Evolutionary conservation across 2,113 vertebrate genomes (phyloP).

Genomic region (Scolopax mira): DNA sequence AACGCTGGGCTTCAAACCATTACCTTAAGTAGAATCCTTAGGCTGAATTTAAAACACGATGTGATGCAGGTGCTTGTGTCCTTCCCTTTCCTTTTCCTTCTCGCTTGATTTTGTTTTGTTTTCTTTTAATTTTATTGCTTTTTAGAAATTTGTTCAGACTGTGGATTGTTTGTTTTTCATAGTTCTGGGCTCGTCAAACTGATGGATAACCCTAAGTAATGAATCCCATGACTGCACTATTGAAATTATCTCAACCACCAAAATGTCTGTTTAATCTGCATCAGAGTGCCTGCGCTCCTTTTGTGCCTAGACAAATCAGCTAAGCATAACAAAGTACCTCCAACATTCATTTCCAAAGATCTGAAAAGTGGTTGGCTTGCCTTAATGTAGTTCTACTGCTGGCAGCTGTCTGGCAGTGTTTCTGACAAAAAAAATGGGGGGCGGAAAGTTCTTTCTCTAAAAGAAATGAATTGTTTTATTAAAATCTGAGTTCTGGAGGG

Average conservation of each 20-base stretch:
- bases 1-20: not conserved
- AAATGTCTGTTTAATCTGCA: conserved; percentile 63
- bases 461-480: not conserved
- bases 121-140: not conserved
- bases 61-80: not conserved
- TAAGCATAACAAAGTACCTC: conserved; percentile 45
- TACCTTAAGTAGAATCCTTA: conserved; percentile 24
- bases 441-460: not conserved
- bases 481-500: not conserved
- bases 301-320: conserved; percentile 57
- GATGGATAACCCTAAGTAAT: conserved; percentile 39
- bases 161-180: conserved; percentile 13
- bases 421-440: not conserved
- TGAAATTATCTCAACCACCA: conserved; percentile 55
- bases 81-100: not conserved
- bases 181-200: not conserved
- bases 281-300: conserved; percentile 9
- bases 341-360: conserved; percentile 42
- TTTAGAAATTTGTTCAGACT: not conserved
- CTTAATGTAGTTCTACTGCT: not conserved
- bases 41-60: conserved; percentile 6
- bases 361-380: conserved; percentile 13
- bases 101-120: not conserved
- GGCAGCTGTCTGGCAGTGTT: conserved; percentile 39
- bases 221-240: not conserved